Evolutionary conservation across 2,888 invertebrate species (phyloP).

Genomic region (Macrosoma leucophasiata): DNA sequence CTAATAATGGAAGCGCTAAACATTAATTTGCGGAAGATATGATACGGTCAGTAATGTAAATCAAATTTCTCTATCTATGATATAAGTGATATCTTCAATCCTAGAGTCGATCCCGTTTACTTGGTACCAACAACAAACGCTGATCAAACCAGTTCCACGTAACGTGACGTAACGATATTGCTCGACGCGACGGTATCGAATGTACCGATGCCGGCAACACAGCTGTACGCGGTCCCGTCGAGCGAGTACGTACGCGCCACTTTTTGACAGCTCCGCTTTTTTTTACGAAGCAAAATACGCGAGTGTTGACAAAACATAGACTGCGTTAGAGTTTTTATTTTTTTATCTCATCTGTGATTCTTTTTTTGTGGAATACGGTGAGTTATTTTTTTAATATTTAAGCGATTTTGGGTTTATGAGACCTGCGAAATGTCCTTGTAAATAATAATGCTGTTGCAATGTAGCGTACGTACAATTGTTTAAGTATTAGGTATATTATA

Average conservation of each 20-base stretch:
- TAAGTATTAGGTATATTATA: too few species aligned
- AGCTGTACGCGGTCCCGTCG: constrained; percentile 30
- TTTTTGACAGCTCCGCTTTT: constrained; percentile 34
- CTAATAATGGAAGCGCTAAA: constrained; percentile 1
- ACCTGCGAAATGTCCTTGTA: constrained; percentile 13
- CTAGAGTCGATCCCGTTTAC: constrained; percentile 3
- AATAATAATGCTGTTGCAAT: constrained; percentile 1
- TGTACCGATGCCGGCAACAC: constrained; percentile 30
- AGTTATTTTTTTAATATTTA: constrained; percentile 9
- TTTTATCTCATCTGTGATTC: constrained; percentile 6
- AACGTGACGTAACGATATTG: constrained; percentile 18
- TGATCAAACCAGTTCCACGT: constrained; percentile 13
- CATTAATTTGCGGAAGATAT: background rate
- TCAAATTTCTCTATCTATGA: background rate
- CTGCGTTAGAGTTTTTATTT: too few species aligned
- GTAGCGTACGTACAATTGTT: background rate
- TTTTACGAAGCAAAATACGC: constrained; percentile 26
- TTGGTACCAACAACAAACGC: too few species aligned
- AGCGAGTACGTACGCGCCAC: constrained; percentile 38
- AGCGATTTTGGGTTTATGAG: background rate
- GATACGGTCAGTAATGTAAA: background rate
- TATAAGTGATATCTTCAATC: background rate
- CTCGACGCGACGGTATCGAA: constrained; percentile 17
- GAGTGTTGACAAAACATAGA: constrained; percentile 32
- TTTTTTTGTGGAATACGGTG: constrained; percentile 13